Percentiles rank a stretch among this genome's conserved stretches.
phyloP scores from a whole-genome alignment of 2,888 invertebrate genomes.

The Hoplodrina ambigua region DNA sequence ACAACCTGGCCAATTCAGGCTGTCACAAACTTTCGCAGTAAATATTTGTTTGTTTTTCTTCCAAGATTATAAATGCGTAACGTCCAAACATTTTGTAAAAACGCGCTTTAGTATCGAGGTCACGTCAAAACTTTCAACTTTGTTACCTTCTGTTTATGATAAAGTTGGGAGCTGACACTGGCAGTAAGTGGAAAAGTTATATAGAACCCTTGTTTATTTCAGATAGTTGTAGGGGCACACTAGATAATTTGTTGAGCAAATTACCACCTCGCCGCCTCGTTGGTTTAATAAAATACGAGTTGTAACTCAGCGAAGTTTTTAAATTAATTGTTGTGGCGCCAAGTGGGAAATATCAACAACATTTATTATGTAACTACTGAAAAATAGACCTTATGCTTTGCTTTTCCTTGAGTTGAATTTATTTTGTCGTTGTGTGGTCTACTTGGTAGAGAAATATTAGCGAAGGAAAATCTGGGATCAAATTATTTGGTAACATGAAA shows the following conservation, averaged over 20 bases:
- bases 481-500: slow-evolving; percentile 35
- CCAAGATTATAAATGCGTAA: slow-evolving; percentile 66
- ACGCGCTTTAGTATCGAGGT: slow-evolving; percentile 65
- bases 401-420: slow-evolving; percentile 17
- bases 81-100: slow-evolving; percentile 68
- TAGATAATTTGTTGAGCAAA: slow-evolving; percentile 70
- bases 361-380: slow-evolving; percentile 42
- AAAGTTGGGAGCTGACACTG: slow-evolving; percentile 75
- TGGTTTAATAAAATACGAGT: slow-evolving; percentile 59
- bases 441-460: slow-evolving; percentile 21
- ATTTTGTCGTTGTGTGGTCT: slow-evolving; percentile 25
- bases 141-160: slow-evolving; percentile 77
- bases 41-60: slow-evolving; percentile 56
- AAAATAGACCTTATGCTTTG: slow-evolving; percentile 19
- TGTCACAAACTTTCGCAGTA: slow-evolving; percentile 41
- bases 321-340: slow-evolving; percentile 56
- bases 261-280: slow-evolving; percentile 55
- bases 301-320: slow-evolving; percentile 49
- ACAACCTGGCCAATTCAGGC: slow-evolving; percentile 32
- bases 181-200: slow-evolving; percentile 78
- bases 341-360: slow-evolving; percentile 52
- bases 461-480: slow-evolving; percentile 33
- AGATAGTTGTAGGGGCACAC: slow-evolving; percentile 65
- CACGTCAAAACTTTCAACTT: slow-evolving; percentile 76
- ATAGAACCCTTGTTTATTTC: slow-evolving; percentile 70